These are phyloP conservation scores for Orthosia incerta DNA, from an alignment of 2,888 invertebrate species.

Conservation along the genomic window DNA sequence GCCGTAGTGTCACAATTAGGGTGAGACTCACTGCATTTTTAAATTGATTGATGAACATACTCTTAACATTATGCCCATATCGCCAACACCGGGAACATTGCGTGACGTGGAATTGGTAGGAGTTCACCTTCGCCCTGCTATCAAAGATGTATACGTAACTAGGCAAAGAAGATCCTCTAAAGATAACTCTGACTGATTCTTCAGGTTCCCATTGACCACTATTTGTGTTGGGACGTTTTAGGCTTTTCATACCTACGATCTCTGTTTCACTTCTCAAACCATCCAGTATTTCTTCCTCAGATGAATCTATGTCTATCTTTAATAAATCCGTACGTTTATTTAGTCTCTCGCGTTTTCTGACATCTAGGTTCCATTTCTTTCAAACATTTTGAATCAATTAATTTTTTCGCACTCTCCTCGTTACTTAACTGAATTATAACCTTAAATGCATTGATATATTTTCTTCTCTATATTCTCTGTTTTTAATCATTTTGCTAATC, in stretches of 20 bases:
- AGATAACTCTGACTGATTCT: constrained; percentile 1
- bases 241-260: neutral
- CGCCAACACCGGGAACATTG: constrained; percentile 1
- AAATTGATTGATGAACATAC: constrained; percentile 1
- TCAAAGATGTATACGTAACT: neutral
- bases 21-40: neutral
- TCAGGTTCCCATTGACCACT: constrained; percentile 1
- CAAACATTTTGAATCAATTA: neutral
- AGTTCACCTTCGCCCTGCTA: neutral
- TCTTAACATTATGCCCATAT: neutral
- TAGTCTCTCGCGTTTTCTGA: neutral
- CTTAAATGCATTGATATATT: neutral
- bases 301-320: too few species aligned
- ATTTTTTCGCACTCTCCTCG: neutral
- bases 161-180: neutral
- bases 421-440: neutral
- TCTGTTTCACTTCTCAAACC: too few species aligned
- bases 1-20: too few species aligned
- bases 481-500: neutral
- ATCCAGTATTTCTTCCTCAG: too few species aligned
- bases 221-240: neutral
- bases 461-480: neutral
- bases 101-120: neutral
- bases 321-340: neutral
- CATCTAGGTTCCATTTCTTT: neutral